Conservation (phyloP, 2,888 invertebrate genomes). For the Lysandra bellargus region DNA sequence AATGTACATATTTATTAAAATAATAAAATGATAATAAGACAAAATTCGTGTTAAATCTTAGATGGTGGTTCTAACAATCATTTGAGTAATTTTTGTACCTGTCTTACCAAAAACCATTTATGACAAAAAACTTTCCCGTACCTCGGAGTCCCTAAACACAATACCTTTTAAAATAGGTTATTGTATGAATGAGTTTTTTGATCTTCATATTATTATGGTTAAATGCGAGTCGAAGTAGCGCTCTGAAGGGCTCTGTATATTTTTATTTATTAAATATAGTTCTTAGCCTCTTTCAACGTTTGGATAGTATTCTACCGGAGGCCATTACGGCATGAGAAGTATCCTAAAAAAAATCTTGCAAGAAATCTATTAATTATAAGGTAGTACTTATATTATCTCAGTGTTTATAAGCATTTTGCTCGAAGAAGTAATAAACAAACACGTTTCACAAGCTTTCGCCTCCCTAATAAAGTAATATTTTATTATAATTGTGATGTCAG, state of each 20-base stretch:
- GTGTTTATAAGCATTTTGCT: too few species aligned
- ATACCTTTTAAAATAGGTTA: conserved; percentile 10
- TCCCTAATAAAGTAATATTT: too few species aligned
- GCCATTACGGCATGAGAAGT: too few species aligned
- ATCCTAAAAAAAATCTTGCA: too few species aligned
- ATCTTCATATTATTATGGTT: background rate
- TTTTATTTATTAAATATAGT: background rate
- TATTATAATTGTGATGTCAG: too few species aligned
- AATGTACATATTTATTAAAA: too few species aligned
- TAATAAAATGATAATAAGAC: background rate
- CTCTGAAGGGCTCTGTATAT: background rate
- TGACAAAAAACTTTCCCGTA: conserved; percentile 1
- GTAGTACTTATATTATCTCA: too few species aligned
- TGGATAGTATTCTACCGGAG: too few species aligned
- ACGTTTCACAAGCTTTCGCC: too few species aligned
- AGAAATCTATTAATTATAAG: too few species aligned
- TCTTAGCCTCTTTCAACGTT: too few species aligned
- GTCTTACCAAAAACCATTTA: background rate
- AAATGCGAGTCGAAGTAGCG: background rate
- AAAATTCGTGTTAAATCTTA: background rate
- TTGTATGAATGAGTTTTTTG: conserved; percentile 14
- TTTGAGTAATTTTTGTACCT: conserved; percentile 6
- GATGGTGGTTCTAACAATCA: background rate
- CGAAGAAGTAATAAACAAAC: too few species aligned
- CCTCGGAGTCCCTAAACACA: background rate